Evolutionary conservation across 2,797 vertebrate genomes (phyloP), one percentile per base, ranked within the genome.

Genomic region (Neostethus bicornis): DNA sequence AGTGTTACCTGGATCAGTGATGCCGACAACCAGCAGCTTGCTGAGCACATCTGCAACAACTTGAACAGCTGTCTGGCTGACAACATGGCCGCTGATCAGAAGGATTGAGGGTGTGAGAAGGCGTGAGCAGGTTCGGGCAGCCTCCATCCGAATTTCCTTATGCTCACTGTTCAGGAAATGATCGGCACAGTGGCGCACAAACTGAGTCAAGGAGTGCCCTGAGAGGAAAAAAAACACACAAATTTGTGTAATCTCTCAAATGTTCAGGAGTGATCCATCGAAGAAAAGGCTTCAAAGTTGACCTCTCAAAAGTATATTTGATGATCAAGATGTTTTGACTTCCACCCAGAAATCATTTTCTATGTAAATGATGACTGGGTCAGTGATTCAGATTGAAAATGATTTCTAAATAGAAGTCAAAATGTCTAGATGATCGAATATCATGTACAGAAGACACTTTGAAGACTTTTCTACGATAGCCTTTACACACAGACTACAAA

Each of bases 111-210:
- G 97, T 0, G 96, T 98, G 13, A 99, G 95, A 48, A 99, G 83
- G 31, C 96, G 96, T 0, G 96, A 99, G 84, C 97, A 99, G 8
- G 96, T 99, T 25, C 96, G 94, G 0, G 97, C 95, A 0, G 96
- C 96, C 52, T 99, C 97, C 96, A 99, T 98, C 6, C 97, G 93
- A 73, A 99, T 93, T 82, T 98, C 97, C 87, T 99, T 99, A 90
- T 99, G 96, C n/a, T 99, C 97, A 0, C 97, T 99, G 90, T 97
- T 98, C 45, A 99, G 90, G 73, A 99, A 99, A 81, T 99, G 96
- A 76, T 99, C 97, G 0, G 97, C 97, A 1, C 97, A 99, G 77
- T 99, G 97, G 8, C 97, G 96, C 23, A 99, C 97, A 72, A 99
- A 99, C 91, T 99, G 97, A 5, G 97, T 99, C 78, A 99, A 92